Conservation (phyloP, 1,140 invertebrate species). For the Lepidurus arcticus region DNA sequence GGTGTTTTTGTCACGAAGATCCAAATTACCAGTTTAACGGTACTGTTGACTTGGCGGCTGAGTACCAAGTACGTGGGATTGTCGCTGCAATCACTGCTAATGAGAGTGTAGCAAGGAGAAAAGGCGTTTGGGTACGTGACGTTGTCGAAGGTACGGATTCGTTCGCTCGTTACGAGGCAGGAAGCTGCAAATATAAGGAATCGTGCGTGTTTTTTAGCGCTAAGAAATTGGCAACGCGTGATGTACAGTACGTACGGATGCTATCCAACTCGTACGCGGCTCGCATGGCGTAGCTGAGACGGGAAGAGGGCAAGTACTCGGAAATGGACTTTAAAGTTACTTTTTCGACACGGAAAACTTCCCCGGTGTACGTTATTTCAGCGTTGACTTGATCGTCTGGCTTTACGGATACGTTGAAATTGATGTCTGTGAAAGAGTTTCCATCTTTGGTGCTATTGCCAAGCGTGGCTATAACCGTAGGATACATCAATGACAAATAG, state of each 20-base stretch:
- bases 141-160: constrained; percentile 37
- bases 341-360: background rate
- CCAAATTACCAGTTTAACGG: background rate
- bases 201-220: background rate
- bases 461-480: background rate
- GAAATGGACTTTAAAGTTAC: background rate
- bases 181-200: constrained; percentile 28
- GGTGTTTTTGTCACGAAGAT: too few relatives aligned
- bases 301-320: background rate
- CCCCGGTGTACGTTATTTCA: background rate
- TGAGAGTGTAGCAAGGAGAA: constrained; percentile 37
- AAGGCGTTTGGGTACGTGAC: constrained; percentile 34
- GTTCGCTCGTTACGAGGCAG: constrained; percentile 36
- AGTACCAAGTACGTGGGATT: constrained; percentile 36
- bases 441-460: background rate
- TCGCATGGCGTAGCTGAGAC: background rate
- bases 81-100: constrained; percentile 38
- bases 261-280: constrained; percentile 14
- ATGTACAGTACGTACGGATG: constrained; percentile 24
- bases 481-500: background rate
- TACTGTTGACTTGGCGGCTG: constrained; percentile 24
- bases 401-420: background rate
- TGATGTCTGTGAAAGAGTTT: background rate
- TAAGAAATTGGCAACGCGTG: background rate
- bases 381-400: background rate